Evolutionary conservation across 2,888 invertebrate species (phyloP), one percentile per base, ranked within the genome.

Genomic region (Thalpophila matura): DNA sequence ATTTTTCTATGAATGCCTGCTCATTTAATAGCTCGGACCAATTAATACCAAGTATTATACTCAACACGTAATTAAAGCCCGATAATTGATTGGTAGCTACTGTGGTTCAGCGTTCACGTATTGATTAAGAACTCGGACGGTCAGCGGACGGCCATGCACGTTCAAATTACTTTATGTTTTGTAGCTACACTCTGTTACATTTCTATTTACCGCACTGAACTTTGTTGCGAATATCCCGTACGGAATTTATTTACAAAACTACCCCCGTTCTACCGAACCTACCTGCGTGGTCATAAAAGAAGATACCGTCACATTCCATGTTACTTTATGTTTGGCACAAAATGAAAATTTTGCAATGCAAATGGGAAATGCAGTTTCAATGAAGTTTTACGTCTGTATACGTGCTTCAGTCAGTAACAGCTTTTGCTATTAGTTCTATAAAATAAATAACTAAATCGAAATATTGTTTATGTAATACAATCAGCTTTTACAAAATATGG

Each of bases 121-220:
- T 64, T 73, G 62, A 73, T 67, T 67, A 67, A 68, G 65, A 65
- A 55, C 77, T 71, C 50, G 51, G 42, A 64, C 59, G 60, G 61
- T 63, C 61, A 60, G n/a, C 12, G 4, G 10, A 40, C 35, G 3
- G 67, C 38, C 72, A n/a, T n/a, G n/a, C 73, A 75, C 77, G 77
- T 81, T 51, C 18, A 47, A 83, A 82, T 86, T 84, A 81, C 81
- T 82, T 78, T 66, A 66, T 71, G 73, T 77, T 79, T 74, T 80
- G 73, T 71, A 53, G 31, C 29, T 38, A 31, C 65, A 76, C 80
- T 74, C 63, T 66, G 78, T 77, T 81, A 82, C 74, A 75, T 63
- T 78, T 71, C 64, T 72, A 49, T 74, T 69, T 54, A 45, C 40
- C 33, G 20, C 43, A 37, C 68, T 14, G 35, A 84, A 84, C 82